Evolutionary conservation across 2,113 vertebrate genomes (phyloP).

Genomic region (Nycticebus coucang): DNA sequence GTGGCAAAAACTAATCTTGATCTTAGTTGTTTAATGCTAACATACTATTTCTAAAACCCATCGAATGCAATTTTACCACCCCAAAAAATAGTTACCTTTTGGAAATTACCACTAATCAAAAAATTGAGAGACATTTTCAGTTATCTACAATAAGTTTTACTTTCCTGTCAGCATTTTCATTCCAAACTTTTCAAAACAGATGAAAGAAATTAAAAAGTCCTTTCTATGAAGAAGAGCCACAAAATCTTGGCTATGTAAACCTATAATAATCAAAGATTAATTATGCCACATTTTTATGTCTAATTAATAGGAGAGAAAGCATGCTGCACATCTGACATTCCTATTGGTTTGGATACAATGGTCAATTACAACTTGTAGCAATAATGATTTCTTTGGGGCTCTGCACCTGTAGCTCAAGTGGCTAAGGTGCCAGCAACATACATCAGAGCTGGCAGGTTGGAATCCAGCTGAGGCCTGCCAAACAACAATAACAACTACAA

Average conservation of each 20-base stretch:
- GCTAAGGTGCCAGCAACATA: too few species aligned
- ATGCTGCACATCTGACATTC: neutral
- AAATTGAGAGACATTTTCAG: conserved; percentile 34
- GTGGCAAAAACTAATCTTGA: conserved; percentile 11
- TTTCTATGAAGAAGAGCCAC: neutral
- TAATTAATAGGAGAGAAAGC: neutral
- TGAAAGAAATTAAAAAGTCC: conserved; percentile 9
- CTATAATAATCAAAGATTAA: neutral
- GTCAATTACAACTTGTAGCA: neutral
- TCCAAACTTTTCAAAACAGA: neutral
- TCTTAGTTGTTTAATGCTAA: conserved; percentile 42
- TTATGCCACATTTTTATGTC: neutral
- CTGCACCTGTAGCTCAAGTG: too few species aligned
- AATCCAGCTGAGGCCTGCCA: too few species aligned
- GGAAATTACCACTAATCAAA: neutral
- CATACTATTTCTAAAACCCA: neutral
- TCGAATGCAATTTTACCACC: conserved; percentile 1
- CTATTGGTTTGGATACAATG: neutral
- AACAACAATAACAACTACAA: too few species aligned
- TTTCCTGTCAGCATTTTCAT: neutral
- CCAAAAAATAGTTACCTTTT: neutral
- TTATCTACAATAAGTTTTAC: neutral
- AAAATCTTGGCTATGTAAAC: conserved; percentile 6
- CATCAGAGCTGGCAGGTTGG: too few species aligned
- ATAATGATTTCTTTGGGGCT: neutral